These are phyloP conservation scores for Glandiceps talaboti DNA, from an alignment of 53 echinoderm and acorn worm genomes.

Conservation along the genomic window DNA sequence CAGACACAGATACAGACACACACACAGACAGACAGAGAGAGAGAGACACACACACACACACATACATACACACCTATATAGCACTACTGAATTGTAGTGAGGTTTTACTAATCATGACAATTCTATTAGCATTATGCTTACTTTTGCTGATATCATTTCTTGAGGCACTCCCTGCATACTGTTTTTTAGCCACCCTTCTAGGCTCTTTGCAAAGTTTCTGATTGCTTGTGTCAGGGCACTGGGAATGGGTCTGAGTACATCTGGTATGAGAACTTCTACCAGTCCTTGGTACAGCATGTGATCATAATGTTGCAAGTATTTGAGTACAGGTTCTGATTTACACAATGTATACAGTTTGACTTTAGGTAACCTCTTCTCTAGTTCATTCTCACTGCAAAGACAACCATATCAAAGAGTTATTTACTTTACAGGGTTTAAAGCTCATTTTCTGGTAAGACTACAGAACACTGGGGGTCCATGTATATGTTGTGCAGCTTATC, in stretches of 20 bases:
- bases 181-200: constrained; percentile 88
- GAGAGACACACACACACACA: too few relatives aligned
- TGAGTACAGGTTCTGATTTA: constrained; percentile 60
- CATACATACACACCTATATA: too few relatives aligned
- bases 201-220: constrained; percentile 95
- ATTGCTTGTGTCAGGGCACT: constrained; percentile 99
- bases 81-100: too few relatives aligned
- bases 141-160: constrained; percentile 84
- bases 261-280: constrained; percentile 96
- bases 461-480: too few relatives aligned
- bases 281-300: constrained; percentile 92
- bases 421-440: too few relatives aligned
- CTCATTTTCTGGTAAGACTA: too few relatives aligned
- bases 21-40: too few relatives aligned
- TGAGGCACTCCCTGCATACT: constrained; percentile 84
- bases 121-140: too few relatives aligned
- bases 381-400: constrained; percentile 49
- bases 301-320: constrained; percentile 93
- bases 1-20: too few relatives aligned
- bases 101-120: too few relatives aligned
- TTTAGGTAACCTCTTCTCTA: constrained; percentile 75
- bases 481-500: too few relatives aligned
- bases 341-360: constrained; percentile 60
- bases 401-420: too few relatives aligned
- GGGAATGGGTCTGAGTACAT: constrained; percentile 97